Evolutionary conservation across 2,113 vertebrate species (phyloP).

Genomic region (Dasyurus viverrinus): DNA sequence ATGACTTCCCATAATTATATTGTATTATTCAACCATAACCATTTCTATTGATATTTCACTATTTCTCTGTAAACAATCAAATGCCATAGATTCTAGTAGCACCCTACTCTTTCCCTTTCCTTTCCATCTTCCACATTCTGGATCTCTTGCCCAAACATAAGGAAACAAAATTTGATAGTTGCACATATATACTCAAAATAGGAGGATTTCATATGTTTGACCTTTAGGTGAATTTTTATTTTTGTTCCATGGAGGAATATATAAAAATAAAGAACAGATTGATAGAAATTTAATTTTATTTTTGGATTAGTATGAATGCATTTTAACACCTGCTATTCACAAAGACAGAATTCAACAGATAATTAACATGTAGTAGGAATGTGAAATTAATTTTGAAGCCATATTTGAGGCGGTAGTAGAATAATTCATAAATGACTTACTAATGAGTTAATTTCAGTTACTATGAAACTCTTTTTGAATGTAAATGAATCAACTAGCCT

Average conservation of each 20-base stretch:
- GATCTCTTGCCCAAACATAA: background rate
- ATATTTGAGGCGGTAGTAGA: background rate
- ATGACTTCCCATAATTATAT: background rate
- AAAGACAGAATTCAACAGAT: constrained; percentile 49
- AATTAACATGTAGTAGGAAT: constrained; percentile 43
- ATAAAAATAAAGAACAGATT: constrained; percentile 21
- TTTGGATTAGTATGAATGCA: constrained; percentile 15
- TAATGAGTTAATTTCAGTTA: background rate
- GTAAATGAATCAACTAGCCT: constrained; percentile 31
- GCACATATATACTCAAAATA: background rate
- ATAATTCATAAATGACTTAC: constrained; percentile 25
- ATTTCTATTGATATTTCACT: no score
- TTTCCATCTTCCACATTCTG: no score
- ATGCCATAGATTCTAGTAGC: background rate
- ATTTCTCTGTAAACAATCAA: background rate
- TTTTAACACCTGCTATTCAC: constrained; percentile 64
- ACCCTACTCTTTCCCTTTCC: no score
- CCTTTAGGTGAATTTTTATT: background rate
- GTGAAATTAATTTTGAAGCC: constrained; percentile 45
- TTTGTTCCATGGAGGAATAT: background rate
- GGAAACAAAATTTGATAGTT: background rate
- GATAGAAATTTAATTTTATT: constrained; percentile 35
- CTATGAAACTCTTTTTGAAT: constrained; percentile 42
- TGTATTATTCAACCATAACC: constrained; percentile 14
- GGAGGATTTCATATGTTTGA: background rate